phyloP scores from a whole-genome alignment of 2,888 invertebrate genomes.

The Eilema sororculum region DNA sequence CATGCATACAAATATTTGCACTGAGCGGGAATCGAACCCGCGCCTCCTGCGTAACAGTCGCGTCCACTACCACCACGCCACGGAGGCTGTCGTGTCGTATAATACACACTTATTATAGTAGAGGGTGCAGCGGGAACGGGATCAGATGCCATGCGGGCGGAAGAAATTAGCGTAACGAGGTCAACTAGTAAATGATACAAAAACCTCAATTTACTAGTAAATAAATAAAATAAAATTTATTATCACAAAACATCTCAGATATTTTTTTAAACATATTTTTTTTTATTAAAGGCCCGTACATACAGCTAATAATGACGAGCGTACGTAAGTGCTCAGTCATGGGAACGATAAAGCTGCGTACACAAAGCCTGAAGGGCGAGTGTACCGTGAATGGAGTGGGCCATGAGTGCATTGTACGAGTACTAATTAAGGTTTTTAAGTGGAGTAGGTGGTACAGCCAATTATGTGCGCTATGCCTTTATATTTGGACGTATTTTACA shows the following conservation, averaged over 20 bases:
- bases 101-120: too few relatives aligned
- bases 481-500: slow-evolving; percentile 38
- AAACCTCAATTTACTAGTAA: too few relatives aligned
- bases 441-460: slow-evolving; percentile 51
- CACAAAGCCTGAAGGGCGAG: slow-evolving; percentile 36
- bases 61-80: too few relatives aligned
- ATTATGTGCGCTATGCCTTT: slow-evolving; percentile 57
- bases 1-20: too few relatives aligned
- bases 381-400: slow-evolving; percentile 36
- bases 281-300: slow-evolving; percentile 38
- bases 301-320: slow-evolving; percentile 30
- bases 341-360: slow-evolving; percentile 39
- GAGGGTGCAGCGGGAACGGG: too few relatives aligned
- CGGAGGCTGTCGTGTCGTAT: too few relatives aligned
- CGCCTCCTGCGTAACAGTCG: too few relatives aligned
- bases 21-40: too few relatives aligned
- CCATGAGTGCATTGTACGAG: slow-evolving; percentile 42
- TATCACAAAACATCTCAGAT: not conserved
- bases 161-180: too few relatives aligned
- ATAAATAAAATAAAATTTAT: too few relatives aligned
- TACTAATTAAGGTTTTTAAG: slow-evolving; percentile 57
- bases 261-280: slow-evolving; percentile 26
- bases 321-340: slow-evolving; percentile 27
- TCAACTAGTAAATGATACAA: too few relatives aligned
- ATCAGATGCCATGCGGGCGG: too few relatives aligned